Evolutionary conservation across 2,888 invertebrate genomes (phyloP), one percentile per base, ranked within the genome.

Genomic region (Phalera bucephala): DNA sequence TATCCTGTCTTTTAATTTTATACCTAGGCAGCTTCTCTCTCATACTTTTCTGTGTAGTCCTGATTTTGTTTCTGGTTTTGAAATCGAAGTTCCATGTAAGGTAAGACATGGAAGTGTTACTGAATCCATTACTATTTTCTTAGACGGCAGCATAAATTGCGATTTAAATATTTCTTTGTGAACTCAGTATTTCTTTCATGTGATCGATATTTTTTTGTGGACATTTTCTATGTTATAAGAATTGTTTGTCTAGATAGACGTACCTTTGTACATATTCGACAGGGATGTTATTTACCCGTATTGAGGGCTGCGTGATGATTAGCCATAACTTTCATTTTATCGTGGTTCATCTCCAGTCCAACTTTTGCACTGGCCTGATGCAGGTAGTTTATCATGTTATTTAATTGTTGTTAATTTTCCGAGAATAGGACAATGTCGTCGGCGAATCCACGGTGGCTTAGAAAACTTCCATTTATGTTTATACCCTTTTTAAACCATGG

Each of bases 141-240:
- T 39, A 0, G 12, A 7, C 6, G 25, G 15, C 5, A 31, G 23
- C 7, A 34, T 20, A 5, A 43, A 17, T 10, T 38, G 28, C 13
- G 38, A 35, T 38, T 43, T 43, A 11, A 43, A 15, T 23, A 35
- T 35, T 15, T 32, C 36, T 13, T 42, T 42, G 7, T 34, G 34
- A 5, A 19, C 15, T 31, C 43, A 39, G 27, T 13, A 36, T 2
- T 36, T 39, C 8, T 25, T 43, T 26, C 41, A 33, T 12, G 33
- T 27, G 7, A 33, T 33, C 8, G 33, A 17, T 2, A 33, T 11
- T 33, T 20, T 33, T 9, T 27, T 10, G n/a, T 32, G 7, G 1
- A 21, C n/a, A 9, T 21, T 9, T 21, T 21, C 21, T n/a, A 7
- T 21, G n/a, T 21, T 21, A 21, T 1, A 9, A 26, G 1, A 33